Base-by-base conservation (phyloP, 2,113 vertebrate genomes). In the Hemiprocne comata region DNA sequence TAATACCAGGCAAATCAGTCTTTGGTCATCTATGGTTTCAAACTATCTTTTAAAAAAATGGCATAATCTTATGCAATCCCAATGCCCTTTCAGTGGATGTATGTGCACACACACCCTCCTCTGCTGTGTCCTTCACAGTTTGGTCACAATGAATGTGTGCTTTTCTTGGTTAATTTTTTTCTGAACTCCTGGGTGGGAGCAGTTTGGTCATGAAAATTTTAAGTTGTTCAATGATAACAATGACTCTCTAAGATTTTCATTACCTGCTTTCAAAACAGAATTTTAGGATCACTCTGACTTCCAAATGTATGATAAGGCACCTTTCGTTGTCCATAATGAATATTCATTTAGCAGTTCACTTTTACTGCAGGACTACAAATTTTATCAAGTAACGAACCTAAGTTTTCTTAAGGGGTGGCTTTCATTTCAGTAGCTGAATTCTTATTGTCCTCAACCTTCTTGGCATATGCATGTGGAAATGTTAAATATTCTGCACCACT, bases 351-450 rank as follows among this genome's bases (percentile, higher is more conserved):
- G 58, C 26, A 34, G 34, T 58, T 86, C 24, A 2, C 19, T 38
- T 69, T 81, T 78, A 21, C 23, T 81, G 40, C 19, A 42, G 36
- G 50, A 75, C 23, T 89, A 55, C 6, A 34, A 67, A 21, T 54
- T 55, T 12, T 71, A 66, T 46, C 21, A 71, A 71, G 29, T 64
- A 87, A 90, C 23, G 29, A 92, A 78, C 11, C 40, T 75, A 44
- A 64, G 34, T 92, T 93, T 89, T 92, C 89, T 94, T 84, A 89
- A 86, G 70, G 57, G 48, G 92, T 66, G 44, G 25, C 4, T 91
- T 93, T 94, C 48, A 40, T 91, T 92, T 87, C 66, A 72, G 44
- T 70, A 42, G 50, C 70, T 67, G 58, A 89, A 75, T 95, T 88
- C 53, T 61, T 81, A 65, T 57, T 94, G 77, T 91, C 76, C 73